These are phyloP conservation scores for Bothrops jararaca DNA, from an alignment of 2,113 vertebrate species.

Conservation along the genomic window DNA sequence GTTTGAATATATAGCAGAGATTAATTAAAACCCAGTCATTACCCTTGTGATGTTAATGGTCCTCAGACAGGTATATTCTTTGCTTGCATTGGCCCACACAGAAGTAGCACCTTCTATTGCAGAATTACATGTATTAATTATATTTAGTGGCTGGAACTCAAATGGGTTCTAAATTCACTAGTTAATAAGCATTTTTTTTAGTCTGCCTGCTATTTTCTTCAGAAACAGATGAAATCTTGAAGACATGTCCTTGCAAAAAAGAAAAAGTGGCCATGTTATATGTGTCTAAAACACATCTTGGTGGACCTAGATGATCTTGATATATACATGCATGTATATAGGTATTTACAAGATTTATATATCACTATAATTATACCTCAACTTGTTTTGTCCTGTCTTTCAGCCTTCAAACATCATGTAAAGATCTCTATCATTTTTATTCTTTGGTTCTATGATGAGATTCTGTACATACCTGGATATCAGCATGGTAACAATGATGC, in stretches of 20 bases:
- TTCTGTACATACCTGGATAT: background rate
- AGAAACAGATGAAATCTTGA: background rate
- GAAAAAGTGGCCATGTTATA: background rate
- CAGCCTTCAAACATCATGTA: background rate
- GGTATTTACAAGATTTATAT: background rate
- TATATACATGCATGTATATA: background rate
- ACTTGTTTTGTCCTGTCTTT: background rate
- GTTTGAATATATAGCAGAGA: slow-evolving; percentile 42
- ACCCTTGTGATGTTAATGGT: slow-evolving; percentile 19
- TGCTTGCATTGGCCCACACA: slow-evolving; percentile 24
- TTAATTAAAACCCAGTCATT: slow-evolving; percentile 26
- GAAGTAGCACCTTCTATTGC: background rate
- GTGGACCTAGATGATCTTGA: background rate
- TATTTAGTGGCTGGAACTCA: background rate
- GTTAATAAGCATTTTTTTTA: background rate
- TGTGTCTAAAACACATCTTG: background rate
- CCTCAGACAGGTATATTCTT: slow-evolving; percentile 16
- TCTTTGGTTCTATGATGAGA: background rate
- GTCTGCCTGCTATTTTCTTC: background rate
- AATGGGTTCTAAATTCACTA: background rate
- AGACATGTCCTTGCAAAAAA: background rate
- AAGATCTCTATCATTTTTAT: background rate
- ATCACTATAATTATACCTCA: background rate
- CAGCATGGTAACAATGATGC: background rate
- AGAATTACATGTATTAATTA: background rate